Evolutionary conservation across 2,113 vertebrate species (phyloP).

Genomic region (Halichoeres trimaculatus): DNA sequence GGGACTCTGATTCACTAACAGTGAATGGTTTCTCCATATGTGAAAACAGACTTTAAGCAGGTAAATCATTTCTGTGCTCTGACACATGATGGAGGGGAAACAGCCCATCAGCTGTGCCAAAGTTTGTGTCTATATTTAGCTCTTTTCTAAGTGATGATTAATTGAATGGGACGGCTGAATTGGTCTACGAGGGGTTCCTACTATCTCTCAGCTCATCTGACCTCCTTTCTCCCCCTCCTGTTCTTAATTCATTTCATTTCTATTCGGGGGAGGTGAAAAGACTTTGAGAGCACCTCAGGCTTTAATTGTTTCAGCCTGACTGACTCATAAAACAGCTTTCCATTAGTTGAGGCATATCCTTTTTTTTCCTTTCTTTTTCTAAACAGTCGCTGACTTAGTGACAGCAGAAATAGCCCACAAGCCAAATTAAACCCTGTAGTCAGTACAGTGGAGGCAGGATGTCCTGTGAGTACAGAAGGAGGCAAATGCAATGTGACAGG

Average conservation of each 20-base stretch:
- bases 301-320: constrained; percentile 73
- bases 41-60: constrained; percentile 25
- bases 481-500: constrained; percentile 52
- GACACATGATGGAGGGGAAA: constrained; percentile 13
- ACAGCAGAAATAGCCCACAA: constrained; percentile 59
- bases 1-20: neutral
- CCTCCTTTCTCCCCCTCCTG: constrained; percentile 62
- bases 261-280: constrained; percentile 75
- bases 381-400: constrained; percentile 53
- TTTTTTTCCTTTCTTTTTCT: constrained; percentile 52
- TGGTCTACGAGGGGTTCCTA: constrained; percentile 24
- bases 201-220: constrained; percentile 53
- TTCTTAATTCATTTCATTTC: constrained; percentile 69
- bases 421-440: constrained; percentile 44
- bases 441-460: constrained; percentile 51
- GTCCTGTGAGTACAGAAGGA: constrained; percentile 49
- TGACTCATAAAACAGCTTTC: constrained; percentile 69
- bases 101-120: constrained; percentile 28
- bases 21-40: constrained; percentile 17
- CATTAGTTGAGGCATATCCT: constrained; percentile 67
- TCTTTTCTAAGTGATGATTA: constrained; percentile 58
- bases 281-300: constrained; percentile 77
- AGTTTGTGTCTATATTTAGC: constrained; percentile 61
- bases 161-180: constrained; percentile 64
- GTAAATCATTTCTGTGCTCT: constrained; percentile 23